Base-by-base conservation (phyloP, 2,888 invertebrate genomes). In the Dryobotodes eremita region DNA sequence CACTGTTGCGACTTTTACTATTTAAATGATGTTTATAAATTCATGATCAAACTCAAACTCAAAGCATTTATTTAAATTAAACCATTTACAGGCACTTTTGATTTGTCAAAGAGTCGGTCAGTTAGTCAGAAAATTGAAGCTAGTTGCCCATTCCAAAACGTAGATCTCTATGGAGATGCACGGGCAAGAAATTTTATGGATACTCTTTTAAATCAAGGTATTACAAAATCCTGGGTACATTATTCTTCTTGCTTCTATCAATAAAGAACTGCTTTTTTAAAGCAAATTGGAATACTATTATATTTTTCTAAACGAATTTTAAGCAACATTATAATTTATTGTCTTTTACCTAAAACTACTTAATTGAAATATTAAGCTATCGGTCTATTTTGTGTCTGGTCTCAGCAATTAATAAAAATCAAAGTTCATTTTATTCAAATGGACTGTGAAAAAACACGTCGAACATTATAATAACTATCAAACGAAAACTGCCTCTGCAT, bases 1-100 rank as follows among this genome's bases (percentile, higher is more conserved):
- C 42, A 83, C 23, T 15, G 7, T 55, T 62, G 79, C 70, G 78
- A 75, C n/a, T 78, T 78, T 69, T 46, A 68, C 8, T 48, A 48
- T 36, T 36, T 31, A 31, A 13, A 55, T 42, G 0, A n/a, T 76
- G 20, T 26, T 66, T 15, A 26, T 26, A 42, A n/a, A 66, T 69
- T 17, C 23, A 46, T 31, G 7, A 46, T 69, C 11, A 36, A 36
- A 36, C 31, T 36, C 31, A 3, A 1, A 36, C 31, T 36, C 31
- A 36, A 36, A 36, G 31, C 31, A 36, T 36, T 36, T 36, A 36
- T 36, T 36, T 36, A 36, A 36, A 36, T 36, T 36, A 36, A 36
- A 36, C 31, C 31, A 36, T 36, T 36, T 36, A 36, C 31, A 2
- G 31, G n/a, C n/a, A n/a, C n/a, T 36, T 2, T 36, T 36, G 31